Evolutionary conservation across 2,888 invertebrate species (phyloP).

Genomic region (Ptilodon capucinus): DNA sequence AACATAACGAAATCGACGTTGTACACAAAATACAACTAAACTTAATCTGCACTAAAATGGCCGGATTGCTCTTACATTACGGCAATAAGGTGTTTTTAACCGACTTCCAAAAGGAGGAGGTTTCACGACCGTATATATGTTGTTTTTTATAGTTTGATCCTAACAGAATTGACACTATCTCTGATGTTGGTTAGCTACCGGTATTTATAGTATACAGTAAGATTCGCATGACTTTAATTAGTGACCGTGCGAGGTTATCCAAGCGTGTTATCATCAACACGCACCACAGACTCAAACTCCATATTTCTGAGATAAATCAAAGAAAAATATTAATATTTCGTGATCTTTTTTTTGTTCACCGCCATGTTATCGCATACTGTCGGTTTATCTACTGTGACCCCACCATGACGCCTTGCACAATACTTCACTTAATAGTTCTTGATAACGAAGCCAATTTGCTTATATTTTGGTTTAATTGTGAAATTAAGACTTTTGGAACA

Average conservation of each 20-base stretch:
- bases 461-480: slow-evolving; percentile 27
- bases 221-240: slow-evolving; percentile 8
- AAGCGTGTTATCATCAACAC: slow-evolving; percentile 32
- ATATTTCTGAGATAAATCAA: slow-evolving; percentile 53
- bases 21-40: no score
- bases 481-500: slow-evolving; percentile 12
- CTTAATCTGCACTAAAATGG: no score
- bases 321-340: slow-evolving; percentile 50
- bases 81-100: no score
- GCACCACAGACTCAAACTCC: slow-evolving; percentile 27
- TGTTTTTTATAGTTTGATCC: no score
- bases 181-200: slow-evolving; percentile 5
- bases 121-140: no score
- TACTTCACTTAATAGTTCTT: slow-evolving; percentile 32
- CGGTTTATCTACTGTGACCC: slow-evolving; percentile 70
- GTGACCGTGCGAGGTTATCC: slow-evolving; percentile 39
- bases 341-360: slow-evolving; percentile 51
- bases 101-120: no score
- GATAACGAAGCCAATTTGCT: slow-evolving; percentile 61
- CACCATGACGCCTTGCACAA: slow-evolving; percentile 65
- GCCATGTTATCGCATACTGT: slow-evolving; percentile 46
- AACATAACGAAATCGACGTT: no score
- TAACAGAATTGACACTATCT: no score
- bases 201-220: slow-evolving; percentile 6
- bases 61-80: no score